A percentile compares a stretch with the other conserved stretches of the same genome.
Evolutionary conservation across 2,797 vertebrate genomes (phyloP).

Genomic region (Sebastes aleutianus): DNA sequence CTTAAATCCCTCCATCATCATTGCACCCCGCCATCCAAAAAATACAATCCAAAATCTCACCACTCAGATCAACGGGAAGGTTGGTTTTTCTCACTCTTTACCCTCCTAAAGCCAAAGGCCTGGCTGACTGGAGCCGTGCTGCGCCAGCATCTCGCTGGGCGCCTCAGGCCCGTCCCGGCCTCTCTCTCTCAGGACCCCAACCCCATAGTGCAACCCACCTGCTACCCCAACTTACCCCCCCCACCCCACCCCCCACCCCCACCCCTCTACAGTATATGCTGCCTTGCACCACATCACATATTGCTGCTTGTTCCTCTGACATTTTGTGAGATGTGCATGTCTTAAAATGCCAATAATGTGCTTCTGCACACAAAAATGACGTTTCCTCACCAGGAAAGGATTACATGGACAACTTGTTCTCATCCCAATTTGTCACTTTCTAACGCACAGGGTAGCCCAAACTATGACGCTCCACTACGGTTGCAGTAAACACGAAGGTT

Average conservation of each 20-base stretch:
- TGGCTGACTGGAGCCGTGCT: conserved; percentile 73
- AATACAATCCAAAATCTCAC: conserved; percentile 89
- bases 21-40: conserved; percentile 91
- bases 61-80: conserved; percentile 99
- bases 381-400: not conserved
- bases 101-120: conserved; percentile 57
- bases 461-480: no score
- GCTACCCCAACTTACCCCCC: not conserved
- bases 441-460: no score
- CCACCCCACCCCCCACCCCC: not conserved
- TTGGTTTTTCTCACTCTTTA: conserved; percentile 96
- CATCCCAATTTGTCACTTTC: no score
- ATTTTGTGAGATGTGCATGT: conserved; percentile 58
- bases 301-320: conserved; percentile 6
- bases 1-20: conserved; percentile 90
- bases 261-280: conserved; percentile 5
- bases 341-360: not conserved
- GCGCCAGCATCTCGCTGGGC: conserved; percentile 65
- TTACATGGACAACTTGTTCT: not conserved
- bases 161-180: conserved; percentile 73
- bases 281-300: not conserved
- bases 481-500: no score
- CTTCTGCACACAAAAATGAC: not conserved
- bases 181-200: conserved; percentile 40
- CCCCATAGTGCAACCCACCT: conserved; percentile 9